These are phyloP conservation scores for Leptopilina myrica DNA, from an alignment of 2,888 invertebrate species.

Conservation along the genomic window DNA sequence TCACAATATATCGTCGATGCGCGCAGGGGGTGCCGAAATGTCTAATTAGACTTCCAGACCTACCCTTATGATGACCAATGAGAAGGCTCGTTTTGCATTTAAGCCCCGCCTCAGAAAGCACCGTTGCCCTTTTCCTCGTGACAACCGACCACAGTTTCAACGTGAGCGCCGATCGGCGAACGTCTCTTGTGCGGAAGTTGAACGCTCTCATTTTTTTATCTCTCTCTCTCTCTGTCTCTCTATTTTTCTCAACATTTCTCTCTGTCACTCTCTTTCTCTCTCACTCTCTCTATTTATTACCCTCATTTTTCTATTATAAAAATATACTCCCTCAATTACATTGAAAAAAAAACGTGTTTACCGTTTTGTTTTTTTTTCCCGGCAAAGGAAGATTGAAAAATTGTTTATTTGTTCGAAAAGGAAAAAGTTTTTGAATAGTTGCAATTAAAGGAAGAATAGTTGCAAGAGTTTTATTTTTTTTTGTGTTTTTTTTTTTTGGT, in stretches of 20 bases:
- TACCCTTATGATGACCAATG: conserved; percentile 53
- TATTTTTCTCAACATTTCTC: too few relatives aligned
- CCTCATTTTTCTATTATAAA: too few relatives aligned
- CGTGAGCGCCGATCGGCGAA: conserved; percentile 52
- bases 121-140: conserved; percentile 57
- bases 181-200: conserved; percentile 45
- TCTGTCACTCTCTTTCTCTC: not conserved
- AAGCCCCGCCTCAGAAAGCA: conserved; percentile 54
- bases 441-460: not conserved
- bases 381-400: too few relatives aligned
- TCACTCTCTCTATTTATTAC: not conserved
- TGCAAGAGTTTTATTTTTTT: too few relatives aligned
- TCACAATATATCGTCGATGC: conserved; percentile 11
- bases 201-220: conserved; percentile 23
- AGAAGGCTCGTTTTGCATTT: conserved; percentile 41
- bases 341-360: not conserved
- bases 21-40: conserved; percentile 54
- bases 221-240: not conserved
- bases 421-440: not conserved
- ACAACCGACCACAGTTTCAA: conserved; percentile 56
- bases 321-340: too few relatives aligned
- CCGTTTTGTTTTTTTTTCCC: not conserved
- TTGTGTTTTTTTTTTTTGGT: not conserved
- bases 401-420: not conserved
- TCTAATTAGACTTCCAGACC: conserved; percentile 56